Base-by-base conservation (phyloP, 2,113 vertebrate genomes). In the Gadus macrocephalus region DNA sequence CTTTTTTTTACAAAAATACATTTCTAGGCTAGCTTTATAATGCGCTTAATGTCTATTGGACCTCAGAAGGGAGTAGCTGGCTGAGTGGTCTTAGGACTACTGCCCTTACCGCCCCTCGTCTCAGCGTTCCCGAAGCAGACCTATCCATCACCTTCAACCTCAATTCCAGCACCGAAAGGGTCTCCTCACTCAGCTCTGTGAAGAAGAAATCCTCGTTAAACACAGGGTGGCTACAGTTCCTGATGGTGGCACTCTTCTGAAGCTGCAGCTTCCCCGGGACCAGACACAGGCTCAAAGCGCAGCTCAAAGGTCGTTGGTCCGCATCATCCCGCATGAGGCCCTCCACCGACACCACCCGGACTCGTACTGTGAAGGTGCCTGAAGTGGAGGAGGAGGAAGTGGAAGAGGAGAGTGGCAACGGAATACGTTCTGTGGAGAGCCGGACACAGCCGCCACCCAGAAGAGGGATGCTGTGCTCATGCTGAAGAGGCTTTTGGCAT, bases 201-300 rank as follows among this genome's bases (percentile, higher is more conserved):
- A 92, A 93, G 81, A 86, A 92, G 80, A 93, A 93, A 59, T 92
- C 91, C 75, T 93, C 90, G 69, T 92, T 91, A 64, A 93, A 92
- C 67, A 90, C 82, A 2, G 85, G 90, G 61, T 70, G 76, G 19
- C 71, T 66, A 76, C 88, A 86, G 76, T 90, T 89, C 75, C 75
- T 88, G 80, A 91, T 85, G 77, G 75, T 87, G 74, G 91, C 78
- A 7, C 90, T 91, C 73, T 87, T 67, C 79, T 92, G 91, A 8
- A 71, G 76, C 80, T 93, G 90, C 59, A 85, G 77, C 72, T 89
- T 91, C 64, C 90, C 92, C 0, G 92, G 92, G 15, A 64, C 88
- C 73, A 93, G 80, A 69, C 88, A 87, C 69, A 92, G 73, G 72
- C 53, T 89, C 19, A 93, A 75, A 14, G 80, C 77, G 70, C 91